Evolutionary conservation across 2,797 vertebrate species (phyloP).

Genomic region (Choloepus didactylus): DNA sequence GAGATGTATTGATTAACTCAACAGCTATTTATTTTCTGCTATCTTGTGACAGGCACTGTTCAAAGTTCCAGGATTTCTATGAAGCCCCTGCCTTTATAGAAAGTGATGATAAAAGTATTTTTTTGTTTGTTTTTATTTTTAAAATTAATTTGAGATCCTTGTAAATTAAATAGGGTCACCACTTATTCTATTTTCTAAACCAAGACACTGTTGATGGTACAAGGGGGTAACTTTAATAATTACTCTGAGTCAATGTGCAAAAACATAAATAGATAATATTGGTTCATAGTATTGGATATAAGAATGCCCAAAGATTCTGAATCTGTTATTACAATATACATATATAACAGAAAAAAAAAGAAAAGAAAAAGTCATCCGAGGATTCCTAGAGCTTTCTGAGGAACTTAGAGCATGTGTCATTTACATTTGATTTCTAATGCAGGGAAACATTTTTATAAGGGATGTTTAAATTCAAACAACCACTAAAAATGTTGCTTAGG

Average conservation of each 20-base stretch:
- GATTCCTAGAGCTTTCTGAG: neutral
- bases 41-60: neutral
- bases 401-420: constrained; percentile 44
- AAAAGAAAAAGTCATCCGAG: neutral
- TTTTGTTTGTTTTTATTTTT: constrained; percentile 2
- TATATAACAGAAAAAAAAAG: neutral
- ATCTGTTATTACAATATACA: neutral
- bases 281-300: neutral
- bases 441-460: constrained; percentile 60
- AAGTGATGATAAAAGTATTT: neutral
- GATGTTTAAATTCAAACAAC: constrained; percentile 48
- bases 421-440: constrained; percentile 16
- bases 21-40: neutral
- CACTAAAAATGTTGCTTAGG: constrained; percentile 24
- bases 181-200: neutral
- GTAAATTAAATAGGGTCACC: neutral
- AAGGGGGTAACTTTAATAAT: neutral
- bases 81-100: neutral
- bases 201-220: neutral
- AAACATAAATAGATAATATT: neutral
- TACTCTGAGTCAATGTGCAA: neutral
- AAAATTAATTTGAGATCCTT: neutral
- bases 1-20: neutral
- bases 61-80: neutral
- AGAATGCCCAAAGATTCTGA: neutral